Evolutionary conservation across 2,113 vertebrate species (phyloP).

Genomic region (Syngnathus scovelli): DNA sequence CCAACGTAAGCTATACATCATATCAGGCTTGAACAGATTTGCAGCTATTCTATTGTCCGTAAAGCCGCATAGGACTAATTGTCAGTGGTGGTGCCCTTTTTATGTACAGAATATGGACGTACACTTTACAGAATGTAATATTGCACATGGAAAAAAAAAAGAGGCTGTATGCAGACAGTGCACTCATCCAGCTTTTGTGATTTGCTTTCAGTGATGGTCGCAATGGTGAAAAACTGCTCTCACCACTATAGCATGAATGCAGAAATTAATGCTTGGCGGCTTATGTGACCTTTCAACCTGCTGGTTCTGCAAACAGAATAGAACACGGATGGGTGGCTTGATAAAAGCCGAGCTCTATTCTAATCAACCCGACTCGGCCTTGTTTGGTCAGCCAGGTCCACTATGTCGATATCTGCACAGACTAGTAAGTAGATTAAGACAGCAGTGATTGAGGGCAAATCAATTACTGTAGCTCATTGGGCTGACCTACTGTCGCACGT

Average conservation of each 20-base stretch:
- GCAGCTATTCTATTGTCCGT: slow-evolving; percentile 8
- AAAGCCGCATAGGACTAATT: neutral
- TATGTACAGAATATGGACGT: too few relatives aligned
- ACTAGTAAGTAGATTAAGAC: slow-evolving; percentile 59
- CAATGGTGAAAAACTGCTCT: neutral
- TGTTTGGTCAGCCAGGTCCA: slow-evolving; percentile 20
- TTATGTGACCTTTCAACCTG: neutral
- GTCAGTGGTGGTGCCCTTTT: slow-evolving; percentile 3
- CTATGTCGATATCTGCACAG: slow-evolving; percentile 37
- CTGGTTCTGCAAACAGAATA: neutral
- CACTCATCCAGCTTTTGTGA: neutral
- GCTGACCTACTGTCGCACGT: slow-evolving; percentile 32
- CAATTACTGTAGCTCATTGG: slow-evolving; percentile 51
- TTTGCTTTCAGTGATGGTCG: neutral
- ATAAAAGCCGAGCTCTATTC: neutral
- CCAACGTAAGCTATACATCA: slow-evolving; percentile 43
- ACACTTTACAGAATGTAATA: slow-evolving; percentile 2
- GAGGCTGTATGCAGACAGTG: neutral
- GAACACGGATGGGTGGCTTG: neutral
- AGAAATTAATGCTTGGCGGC: neutral
- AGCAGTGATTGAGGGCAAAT: slow-evolving; percentile 60
- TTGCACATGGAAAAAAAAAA: neutral
- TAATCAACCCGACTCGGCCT: slow-evolving; percentile 1
- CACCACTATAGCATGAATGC: neutral
- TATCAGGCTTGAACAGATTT: slow-evolving; percentile 44